Evolutionary conservation across 1,140 invertebrate species (phyloP), one percentile per base, ranked within the genome.

Genomic region (Drosophila orena): DNA sequence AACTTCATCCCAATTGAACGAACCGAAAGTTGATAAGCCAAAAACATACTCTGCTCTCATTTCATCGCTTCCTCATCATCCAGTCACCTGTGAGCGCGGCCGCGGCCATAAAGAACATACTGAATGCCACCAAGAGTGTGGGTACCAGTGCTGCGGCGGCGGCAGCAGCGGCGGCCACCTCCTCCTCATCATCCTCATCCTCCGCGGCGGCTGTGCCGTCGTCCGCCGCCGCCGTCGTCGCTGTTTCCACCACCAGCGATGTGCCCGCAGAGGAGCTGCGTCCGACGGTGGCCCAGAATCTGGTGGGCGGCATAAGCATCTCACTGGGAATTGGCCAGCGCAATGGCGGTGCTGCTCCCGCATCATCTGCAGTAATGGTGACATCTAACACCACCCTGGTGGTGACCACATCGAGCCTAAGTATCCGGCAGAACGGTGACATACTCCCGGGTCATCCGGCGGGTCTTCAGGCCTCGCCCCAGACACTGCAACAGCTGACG

Each of bases 121-220:
- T 91, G 56, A 91, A 91, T 77, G 90, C 90, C 65, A 91, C 90
- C 17, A 91, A 91, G 75, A 91, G 46, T 81, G 90, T 91, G 42
- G 90, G 90, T 37, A 91, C 62, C 56, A 71, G 74, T 64, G 76
- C 76, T 40, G 68, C 84, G 44, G 54, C 60, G 62, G 55, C 65
- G 56, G 59, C 85, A 53, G 47, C 57, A 27, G 52, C 64, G 37
- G 42, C 68, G 49, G 46, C 27, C 40, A 73, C 54, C 38, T 68
- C 27, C 53, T 40, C 54, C 52, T 35, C 50, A 57, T 54, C 64
- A 61, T 53, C 70, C 30, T 40, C 59, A 52, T 57, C 58, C 38
- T 59, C 79, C 14, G 24, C 60, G 12, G 20, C 52, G 5, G 42
- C 57, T 34, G 34, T 49, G 55, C 30, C 58, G 38, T 35, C 62